A percentile compares a stretch with the other conserved stretches of the same genome.
Evolutionary conservation across 2,113 vertebrate genomes (phyloP).

Genomic region (Bothrops jararaca): DNA sequence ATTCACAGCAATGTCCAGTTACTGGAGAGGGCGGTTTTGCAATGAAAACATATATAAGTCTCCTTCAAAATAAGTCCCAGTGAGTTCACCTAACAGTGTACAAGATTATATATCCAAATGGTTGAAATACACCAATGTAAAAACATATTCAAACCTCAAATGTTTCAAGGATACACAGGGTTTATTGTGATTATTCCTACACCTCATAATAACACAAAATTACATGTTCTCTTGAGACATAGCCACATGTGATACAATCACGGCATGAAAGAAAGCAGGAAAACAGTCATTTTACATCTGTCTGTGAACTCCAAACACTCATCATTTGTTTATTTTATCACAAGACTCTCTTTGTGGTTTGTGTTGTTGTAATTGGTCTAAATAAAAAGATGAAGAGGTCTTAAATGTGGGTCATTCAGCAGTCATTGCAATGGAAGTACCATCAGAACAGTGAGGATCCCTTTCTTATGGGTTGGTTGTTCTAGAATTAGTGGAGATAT

Average conservation of each 20-base stretch:
- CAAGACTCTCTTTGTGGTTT: neutral
- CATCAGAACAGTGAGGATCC: neutral
- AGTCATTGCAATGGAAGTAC: neutral
- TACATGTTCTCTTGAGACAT: neutral
- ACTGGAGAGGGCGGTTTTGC: neutral
- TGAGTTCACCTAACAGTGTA: neutral
- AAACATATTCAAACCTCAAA: neutral
- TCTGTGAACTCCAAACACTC: neutral
- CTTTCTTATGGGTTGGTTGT: neutral
- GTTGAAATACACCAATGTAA: neutral
- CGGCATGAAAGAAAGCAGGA: neutral
- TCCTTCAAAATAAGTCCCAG: neutral
- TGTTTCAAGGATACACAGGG: neutral
- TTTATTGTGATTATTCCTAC: neutral
- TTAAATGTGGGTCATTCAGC: neutral
- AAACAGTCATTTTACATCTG: neutral
- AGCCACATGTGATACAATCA: neutral
- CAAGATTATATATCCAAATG: neutral
- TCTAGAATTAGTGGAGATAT: slow-evolving; percentile 4
- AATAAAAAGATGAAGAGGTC: neutral
- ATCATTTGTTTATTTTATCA: neutral
- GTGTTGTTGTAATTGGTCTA: neutral
- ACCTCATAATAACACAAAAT: neutral
- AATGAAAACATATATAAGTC: neutral
- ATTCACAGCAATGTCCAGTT: neutral